These are phyloP conservation scores for Hormiphora californensis DNA, from an alignment of 37 sponge, comb jelly and placozoan genomes.

Conservation along the genomic window DNA sequence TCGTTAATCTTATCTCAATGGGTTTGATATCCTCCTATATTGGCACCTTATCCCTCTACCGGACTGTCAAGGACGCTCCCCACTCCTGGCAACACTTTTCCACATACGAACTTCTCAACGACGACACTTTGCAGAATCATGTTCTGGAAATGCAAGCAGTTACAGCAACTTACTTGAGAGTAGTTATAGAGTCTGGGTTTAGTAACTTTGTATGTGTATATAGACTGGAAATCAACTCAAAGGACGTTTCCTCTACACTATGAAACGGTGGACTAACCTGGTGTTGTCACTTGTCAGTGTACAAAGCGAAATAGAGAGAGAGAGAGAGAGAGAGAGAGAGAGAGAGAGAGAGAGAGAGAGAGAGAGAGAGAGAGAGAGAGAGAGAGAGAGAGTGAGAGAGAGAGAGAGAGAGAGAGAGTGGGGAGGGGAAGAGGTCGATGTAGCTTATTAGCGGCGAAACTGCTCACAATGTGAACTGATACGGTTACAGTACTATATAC, in stretches of 20 bases:
- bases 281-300: no score
- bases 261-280: background rate
- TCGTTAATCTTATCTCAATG: constrained; percentile 7
- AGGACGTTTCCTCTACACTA: background rate
- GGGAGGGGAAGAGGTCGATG: no score
- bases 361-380: no score
- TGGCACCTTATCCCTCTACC: constrained; percentile 23
- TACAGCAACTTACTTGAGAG: constrained; percentile 32
- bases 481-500: no score
- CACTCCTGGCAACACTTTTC: constrained; percentile 1
- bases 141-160: constrained; percentile 29
- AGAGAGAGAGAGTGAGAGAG: no score
- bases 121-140: background rate
- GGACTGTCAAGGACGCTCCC: constrained; percentile 38
- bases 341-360: no score
- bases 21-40: background rate
- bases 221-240: constrained; percentile 9
- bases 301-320: no score
- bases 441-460: no score
- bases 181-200: constrained; percentile 33
- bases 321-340: no score
- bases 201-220: constrained; percentile 41
- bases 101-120: background rate
- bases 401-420: no score
- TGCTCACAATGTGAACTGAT: no score